Percentiles rank a stretch among this genome's conserved stretches.
phyloP scores from a whole-genome alignment of 2,797 vertebrate genomes.

The Cichlasoma orientale region DNA sequence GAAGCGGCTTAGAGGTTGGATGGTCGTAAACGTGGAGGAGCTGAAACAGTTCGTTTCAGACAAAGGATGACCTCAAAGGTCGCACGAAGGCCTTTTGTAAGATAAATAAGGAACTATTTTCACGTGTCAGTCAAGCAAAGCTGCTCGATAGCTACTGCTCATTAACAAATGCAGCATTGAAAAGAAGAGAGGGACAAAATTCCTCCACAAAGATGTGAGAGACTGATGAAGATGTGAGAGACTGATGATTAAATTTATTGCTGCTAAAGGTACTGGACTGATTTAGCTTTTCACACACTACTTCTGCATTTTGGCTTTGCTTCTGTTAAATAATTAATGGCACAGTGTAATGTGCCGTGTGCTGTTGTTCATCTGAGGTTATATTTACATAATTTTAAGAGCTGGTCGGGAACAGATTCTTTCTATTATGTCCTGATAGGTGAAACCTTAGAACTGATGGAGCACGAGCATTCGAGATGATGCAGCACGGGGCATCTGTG shows the following conservation, averaged over 20 bases:
- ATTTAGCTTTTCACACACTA: not conserved
- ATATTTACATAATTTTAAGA: not conserved
- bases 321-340: not conserved
- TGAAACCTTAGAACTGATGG: not conserved
- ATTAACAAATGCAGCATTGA: not conserved
- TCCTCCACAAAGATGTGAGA: not conserved
- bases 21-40: too few relatives aligned
- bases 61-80: too few relatives aligned
- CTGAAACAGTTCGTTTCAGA: too few relatives aligned
- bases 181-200: not conserved
- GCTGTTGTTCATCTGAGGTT: not conserved
- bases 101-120: too few relatives aligned
- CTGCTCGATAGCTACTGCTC: not conserved
- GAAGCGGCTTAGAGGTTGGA: too few relatives aligned
- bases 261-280: not conserved
- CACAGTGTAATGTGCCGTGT: not conserved
- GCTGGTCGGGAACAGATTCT: accelerated
- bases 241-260: not conserved
- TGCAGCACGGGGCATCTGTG: not conserved
- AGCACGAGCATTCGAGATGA: not conserved
- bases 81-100: too few relatives aligned
- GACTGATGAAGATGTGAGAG: not conserved
- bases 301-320: not conserved
- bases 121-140: too few relatives aligned
- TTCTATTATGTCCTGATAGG: not conserved